Evolutionary conservation across 2,113 vertebrate species (phyloP).

Genomic region (Sphyrna mokarran): DNA sequence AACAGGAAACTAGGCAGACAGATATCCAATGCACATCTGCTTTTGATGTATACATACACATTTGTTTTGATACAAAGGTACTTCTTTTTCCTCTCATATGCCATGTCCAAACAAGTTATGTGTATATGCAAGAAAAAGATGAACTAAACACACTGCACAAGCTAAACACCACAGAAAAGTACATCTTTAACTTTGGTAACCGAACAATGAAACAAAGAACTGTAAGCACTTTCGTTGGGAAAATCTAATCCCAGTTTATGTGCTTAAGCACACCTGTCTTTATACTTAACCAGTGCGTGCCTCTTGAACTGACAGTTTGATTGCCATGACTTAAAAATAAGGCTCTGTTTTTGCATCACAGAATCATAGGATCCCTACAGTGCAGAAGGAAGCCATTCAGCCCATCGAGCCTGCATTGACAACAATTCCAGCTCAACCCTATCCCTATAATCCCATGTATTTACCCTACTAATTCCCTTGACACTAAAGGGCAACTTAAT

Average conservation of each 20-base stretch:
- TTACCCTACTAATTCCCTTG: too few species aligned
- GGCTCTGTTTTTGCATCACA: not conserved
- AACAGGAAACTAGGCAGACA: conserved; percentile 30
- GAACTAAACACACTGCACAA: not conserved
- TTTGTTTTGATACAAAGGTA: not conserved
- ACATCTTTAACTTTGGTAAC: not conserved
- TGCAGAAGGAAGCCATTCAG: too few species aligned
- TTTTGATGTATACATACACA: conserved; percentile 3
- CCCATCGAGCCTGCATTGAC: too few species aligned
- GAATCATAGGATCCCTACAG: too few species aligned
- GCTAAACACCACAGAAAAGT: not conserved
- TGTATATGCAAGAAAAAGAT: not conserved
- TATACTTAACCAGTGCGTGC: not conserved
- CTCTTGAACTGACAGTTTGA: not conserved
- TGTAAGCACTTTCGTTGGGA: not conserved
- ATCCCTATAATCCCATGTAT: too few species aligned
- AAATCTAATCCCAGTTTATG: not conserved
- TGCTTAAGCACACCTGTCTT: not conserved
- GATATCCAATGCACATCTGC: not conserved
- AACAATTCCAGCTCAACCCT: too few species aligned
- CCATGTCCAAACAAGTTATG: conserved; percentile 9
- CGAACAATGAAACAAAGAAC: not conserved
- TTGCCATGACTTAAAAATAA: not conserved
- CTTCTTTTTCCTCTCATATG: not conserved
- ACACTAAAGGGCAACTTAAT: too few species aligned